phyloP scores from a whole-genome alignment of 2,888 invertebrate genomes.

The Diarsia dahlii region DNA sequence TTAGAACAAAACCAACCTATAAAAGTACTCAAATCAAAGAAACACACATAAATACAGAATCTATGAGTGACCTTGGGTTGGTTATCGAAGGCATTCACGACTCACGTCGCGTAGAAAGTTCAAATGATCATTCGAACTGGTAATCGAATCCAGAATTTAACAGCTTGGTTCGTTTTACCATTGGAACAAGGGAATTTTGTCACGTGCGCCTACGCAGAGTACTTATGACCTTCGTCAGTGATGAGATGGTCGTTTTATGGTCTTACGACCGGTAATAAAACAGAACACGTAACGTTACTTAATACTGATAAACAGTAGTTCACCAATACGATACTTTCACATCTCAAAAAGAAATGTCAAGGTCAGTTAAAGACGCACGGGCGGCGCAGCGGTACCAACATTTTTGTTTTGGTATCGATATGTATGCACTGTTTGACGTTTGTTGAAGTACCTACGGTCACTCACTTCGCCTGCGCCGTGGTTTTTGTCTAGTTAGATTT shows the following conservation, averaged over 20 bases:
- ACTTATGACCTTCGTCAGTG: slow-evolving; percentile 47
- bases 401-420: slow-evolving; percentile 27
- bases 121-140: slow-evolving; percentile 59
- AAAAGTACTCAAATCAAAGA: slow-evolving; percentile 11
- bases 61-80: slow-evolving; percentile 61
- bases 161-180: slow-evolving; percentile 30
- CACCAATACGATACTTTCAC: slow-evolving; percentile 73
- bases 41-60: slow-evolving; percentile 38
- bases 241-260: slow-evolving; percentile 68
- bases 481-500: slow-evolving; percentile 36
- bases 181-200: slow-evolving; percentile 39
- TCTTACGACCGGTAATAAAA: slow-evolving; percentile 66
- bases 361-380: slow-evolving; percentile 52
- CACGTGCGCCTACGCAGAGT: slow-evolving; percentile 58
- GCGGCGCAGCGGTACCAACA: slow-evolving; percentile 21
- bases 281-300: slow-evolving; percentile 74
- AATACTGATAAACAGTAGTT: slow-evolving; percentile 71
- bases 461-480: not conserved
- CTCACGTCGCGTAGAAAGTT: slow-evolving; percentile 61
- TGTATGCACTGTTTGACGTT: slow-evolving; percentile 11
- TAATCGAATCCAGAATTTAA: slow-evolving; percentile 60
- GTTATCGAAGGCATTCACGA: slow-evolving; percentile 55
- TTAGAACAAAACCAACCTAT: slow-evolving; percentile 3
- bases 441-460: slow-evolving; percentile 2
- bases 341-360: slow-evolving; percentile 65